Evolutionary conservation across 2,888 invertebrate species (phyloP), one percentile per base, ranked within the genome.

Genomic region (Apantesis nais): DNA sequence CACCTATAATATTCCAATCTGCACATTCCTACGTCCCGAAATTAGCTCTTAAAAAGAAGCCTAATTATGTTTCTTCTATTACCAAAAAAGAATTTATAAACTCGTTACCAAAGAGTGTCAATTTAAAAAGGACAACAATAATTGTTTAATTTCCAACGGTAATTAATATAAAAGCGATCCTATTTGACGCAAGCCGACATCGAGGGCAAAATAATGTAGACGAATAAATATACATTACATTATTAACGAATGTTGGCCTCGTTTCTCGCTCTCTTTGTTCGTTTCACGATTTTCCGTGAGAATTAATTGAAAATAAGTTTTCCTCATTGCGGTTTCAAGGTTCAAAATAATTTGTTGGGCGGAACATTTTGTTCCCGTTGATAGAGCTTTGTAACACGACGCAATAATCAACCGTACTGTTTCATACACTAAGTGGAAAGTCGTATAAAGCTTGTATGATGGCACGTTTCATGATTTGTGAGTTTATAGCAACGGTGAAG

Each of bases 401-500:
- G 70, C 77, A 80, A 91, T 81, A 88, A 81, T 89, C 83, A 74
- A 84, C 91, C 87, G 85, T 93, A 84, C 80, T 62, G 16, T 58
- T 48, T 48, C 39, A 7, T 78, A 3, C 39, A 78, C 87, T 89
- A 80, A 84, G 91, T 87, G 76, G 83, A 84, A 77, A 87, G 84
- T 93, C 80, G 87, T 80, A 71, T 86, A 88, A 72, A 74, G 66
- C 73, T 68, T 72, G 67, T 75, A 73, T 82, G 89, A 90, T 89
- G 89, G 91, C 89, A 91, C 90, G 90, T 94, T 94, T 93, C 93
- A 94, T 95, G 95, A 95, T 95, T 95, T 95, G 95, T 95, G 94
- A 95, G 95, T 95, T 95, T 95, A 94, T 94, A 94, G 93, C 92
- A 89, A 92, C 94, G 93, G 94, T 94, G 94, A 94, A 94, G 95